phyloP scores from a whole-genome alignment of 2,888 invertebrate species.

The Aromia moschata region DNA sequence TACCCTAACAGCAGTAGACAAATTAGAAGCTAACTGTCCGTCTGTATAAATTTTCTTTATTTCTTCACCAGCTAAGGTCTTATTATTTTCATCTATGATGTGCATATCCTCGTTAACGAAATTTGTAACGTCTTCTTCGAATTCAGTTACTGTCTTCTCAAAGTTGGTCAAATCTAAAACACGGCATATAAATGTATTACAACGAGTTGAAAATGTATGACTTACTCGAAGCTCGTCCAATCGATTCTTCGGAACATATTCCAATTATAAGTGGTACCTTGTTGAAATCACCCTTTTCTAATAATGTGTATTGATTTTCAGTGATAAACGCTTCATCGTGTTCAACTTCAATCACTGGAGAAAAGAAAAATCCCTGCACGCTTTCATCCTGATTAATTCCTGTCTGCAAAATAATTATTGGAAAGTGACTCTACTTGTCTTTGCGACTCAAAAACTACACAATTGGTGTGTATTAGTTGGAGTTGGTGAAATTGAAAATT shows the following conservation, averaged over 20 bases:
- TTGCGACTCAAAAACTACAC: too few relatives aligned
- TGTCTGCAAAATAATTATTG: background rate
- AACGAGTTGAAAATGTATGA: background rate
- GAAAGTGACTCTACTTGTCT: too few relatives aligned
- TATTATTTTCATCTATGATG: background rate
- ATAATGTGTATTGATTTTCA: background rate
- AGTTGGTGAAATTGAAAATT: too few relatives aligned
- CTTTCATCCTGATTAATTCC: background rate
- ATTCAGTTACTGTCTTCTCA: background rate
- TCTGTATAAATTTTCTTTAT: background rate
- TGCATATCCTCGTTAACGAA: background rate
- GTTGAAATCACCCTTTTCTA: slow-evolving; percentile 34
- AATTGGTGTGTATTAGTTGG: too few relatives aligned
- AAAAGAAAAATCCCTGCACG: background rate
- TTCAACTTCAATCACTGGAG: background rate
- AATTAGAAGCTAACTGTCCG: background rate
- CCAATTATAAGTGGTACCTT: slow-evolving; percentile 44
- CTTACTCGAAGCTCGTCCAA: slow-evolving; percentile 17
- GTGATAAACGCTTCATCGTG: background rate
- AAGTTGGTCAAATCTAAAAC: background rate
- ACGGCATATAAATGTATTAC: background rate
- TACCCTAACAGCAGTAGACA: background rate
- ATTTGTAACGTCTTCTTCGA: background rate
- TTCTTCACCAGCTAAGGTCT: background rate
- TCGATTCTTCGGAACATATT: slow-evolving; percentile 42